Base-by-base conservation (phyloP, 2,888 invertebrate genomes). In the Molanna angustata region DNA sequence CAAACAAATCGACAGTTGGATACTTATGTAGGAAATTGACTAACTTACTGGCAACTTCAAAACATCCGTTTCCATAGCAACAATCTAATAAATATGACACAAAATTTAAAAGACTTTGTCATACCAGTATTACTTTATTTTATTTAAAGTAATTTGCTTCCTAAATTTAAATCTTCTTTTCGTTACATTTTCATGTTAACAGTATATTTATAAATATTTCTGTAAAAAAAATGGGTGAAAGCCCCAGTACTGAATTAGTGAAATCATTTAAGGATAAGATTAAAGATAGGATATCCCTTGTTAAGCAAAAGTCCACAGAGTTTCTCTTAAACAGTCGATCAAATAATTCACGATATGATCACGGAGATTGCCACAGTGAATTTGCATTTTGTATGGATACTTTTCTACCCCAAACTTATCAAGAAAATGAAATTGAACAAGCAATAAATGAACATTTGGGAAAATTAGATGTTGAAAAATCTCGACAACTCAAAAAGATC, bases 301-400 rank as follows among this genome's bases (percentile, higher is more conserved):
- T 55, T n/a, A 55, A 55, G 40, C 55, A 55, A 37, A 51, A 55
- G 39, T 55, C 55, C 3, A 51, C 55, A 3, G 51, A 55, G 3
- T 48, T 50, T 14, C 37, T 54, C 7, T 41, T 55, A 20, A 51
- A 48, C 27, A 35, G 44, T 9, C 45, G 46, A 42, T 35, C 50
- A 21, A 44, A 37, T 16, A 27, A 45, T 31, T 18, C 13, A 7
- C 4, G 31, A 14, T 41, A 17, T 33, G 42, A 49, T 40, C 32
- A 37, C 31, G 33, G 33, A n/a, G 11, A 32, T 13, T 33, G 41
- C 9, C 21, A 35, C 6, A 17, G 35, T 9, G 42, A 46, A 13
- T 35, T 43, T 35, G 21, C 42, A 19, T 14, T 40, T 13, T 27
- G 32, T 21, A 22, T 51, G 2, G 48, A 51, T 20, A 48, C 45